phyloP scores from a whole-genome alignment of 2,797 vertebrate genomes.

The Smutsia temminckii region DNA sequence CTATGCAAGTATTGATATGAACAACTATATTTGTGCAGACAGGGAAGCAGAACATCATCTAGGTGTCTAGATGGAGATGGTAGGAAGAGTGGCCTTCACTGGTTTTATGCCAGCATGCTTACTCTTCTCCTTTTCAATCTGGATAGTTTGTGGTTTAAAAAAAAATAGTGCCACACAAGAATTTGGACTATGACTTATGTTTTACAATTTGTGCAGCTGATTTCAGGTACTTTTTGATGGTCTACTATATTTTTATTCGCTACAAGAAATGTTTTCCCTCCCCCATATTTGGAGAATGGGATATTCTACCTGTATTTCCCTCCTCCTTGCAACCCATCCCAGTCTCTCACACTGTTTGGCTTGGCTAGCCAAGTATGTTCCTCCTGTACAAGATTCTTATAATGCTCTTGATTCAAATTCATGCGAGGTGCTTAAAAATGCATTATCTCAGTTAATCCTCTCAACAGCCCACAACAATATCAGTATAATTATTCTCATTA shows the following conservation, averaged over 20 bases:
- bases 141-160: background rate
- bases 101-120: background rate
- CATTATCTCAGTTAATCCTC: slow-evolving; percentile 61
- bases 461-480: slow-evolving; percentile 42
- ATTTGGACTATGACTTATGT: background rate
- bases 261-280: background rate
- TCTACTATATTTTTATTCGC: slow-evolving; percentile 10
- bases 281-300: background rate
- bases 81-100: background rate
- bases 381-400: background rate
- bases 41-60: background rate
- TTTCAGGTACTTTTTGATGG: slow-evolving; percentile 14
- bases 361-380: slow-evolving; percentile 33
- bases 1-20: slow-evolving; percentile 5
- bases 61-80: background rate
- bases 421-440: slow-evolving; percentile 62
- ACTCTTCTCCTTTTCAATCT: background rate
- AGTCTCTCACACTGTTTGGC: background rate
- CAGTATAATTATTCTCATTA: slow-evolving; percentile 67
- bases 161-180: background rate
- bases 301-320: background rate
- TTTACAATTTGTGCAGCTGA: background rate
- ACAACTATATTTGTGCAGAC: background rate
- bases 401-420: slow-evolving; percentile 59
- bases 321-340: background rate